These are phyloP conservation scores for Stratiomys singularior DNA, from an alignment of 2,888 invertebrate genomes.

Conservation along the genomic window DNA sequence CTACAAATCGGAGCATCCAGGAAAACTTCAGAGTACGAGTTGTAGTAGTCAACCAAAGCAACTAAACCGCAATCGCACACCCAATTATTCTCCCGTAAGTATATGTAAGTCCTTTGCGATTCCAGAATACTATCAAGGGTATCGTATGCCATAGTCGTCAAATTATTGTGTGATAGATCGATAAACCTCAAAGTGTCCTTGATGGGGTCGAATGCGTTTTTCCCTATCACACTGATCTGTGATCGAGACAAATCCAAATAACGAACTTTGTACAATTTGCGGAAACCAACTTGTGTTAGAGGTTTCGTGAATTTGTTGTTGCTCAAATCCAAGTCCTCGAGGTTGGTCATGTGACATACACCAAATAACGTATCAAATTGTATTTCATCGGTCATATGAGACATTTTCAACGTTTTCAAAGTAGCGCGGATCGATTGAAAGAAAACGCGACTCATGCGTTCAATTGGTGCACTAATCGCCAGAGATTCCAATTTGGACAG, in stretches of 20 bases:
- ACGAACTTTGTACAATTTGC: slow-evolving; percentile 56
- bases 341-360: slow-evolving; percentile 54
- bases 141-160: slow-evolving; percentile 54
- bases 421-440: slow-evolving; percentile 60
- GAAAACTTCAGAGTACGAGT: slow-evolving; percentile 54
- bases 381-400: slow-evolving; percentile 53
- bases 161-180: slow-evolving; percentile 58
- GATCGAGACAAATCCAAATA: slow-evolving; percentile 56
- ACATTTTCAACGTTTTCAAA: slow-evolving; percentile 56
- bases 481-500: slow-evolving; percentile 56
- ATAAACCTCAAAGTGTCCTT: slow-evolving; percentile 54
- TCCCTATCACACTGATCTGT: slow-evolving; percentile 55
- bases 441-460: slow-evolving; percentile 55
- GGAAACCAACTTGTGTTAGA: slow-evolving; percentile 55
- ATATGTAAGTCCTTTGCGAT: slow-evolving; percentile 51
- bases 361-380: slow-evolving; percentile 56
- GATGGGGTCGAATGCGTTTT: slow-evolving; percentile 57
- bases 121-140: slow-evolving; percentile 53
- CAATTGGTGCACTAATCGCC: slow-evolving; percentile 55
- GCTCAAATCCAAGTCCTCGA: slow-evolving; percentile 58
- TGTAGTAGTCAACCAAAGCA: slow-evolving; percentile 54
- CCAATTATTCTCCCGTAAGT: slow-evolving; percentile 58
- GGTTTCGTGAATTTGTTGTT: slow-evolving; percentile 56
- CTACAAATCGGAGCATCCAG: slow-evolving; percentile 58
- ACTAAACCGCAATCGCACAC: slow-evolving; percentile 57